These are phyloP conservation scores for Eupithecia centaureata DNA, from an alignment of 2,888 invertebrate species.

Conservation along the genomic window DNA sequence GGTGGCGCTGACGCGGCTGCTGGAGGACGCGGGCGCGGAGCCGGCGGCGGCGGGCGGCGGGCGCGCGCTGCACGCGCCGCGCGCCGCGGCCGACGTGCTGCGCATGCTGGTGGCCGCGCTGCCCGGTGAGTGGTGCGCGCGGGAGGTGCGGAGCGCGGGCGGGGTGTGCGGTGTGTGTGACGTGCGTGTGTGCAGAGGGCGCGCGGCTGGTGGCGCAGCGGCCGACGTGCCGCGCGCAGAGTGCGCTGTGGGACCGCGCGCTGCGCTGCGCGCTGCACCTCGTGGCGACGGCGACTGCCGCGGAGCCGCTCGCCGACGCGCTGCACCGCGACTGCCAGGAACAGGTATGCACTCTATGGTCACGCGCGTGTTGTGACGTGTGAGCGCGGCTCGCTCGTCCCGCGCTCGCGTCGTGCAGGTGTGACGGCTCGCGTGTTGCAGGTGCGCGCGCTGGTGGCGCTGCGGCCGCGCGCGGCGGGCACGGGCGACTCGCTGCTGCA, in stretches of 20 bases:
- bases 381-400: no score
- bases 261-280: conserved; percentile 92
- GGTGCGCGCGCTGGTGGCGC: conserved; percentile 73
- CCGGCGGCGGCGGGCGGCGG: conserved; percentile 79
- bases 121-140: conserved; percentile 45
- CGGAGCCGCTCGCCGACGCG: conserved; percentile 52
- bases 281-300: conserved; percentile 86
- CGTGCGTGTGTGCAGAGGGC: conserved; percentile 75
- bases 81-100: conserved; percentile 78
- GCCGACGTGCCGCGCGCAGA: conserved; percentile 90
- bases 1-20: conserved; percentile 92
- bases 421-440: background rate
- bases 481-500: conserved; percentile 93
- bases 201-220: conserved; percentile 85
- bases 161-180: background rate
- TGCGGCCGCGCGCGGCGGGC: conserved; percentile 87
- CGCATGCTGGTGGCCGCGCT: conserved; percentile 83
- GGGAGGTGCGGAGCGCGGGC: background rate
- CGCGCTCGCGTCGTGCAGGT: no score
- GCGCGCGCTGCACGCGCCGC: conserved; percentile 60
- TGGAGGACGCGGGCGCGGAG: conserved; percentile 89
- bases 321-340: background rate
- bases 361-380: no score
- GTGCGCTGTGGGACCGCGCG: conserved; percentile 91
- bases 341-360: no score